These are phyloP conservation scores for Tiaroga cobitis DNA, from an alignment of 2,797 vertebrate species.

Conservation along the genomic window DNA sequence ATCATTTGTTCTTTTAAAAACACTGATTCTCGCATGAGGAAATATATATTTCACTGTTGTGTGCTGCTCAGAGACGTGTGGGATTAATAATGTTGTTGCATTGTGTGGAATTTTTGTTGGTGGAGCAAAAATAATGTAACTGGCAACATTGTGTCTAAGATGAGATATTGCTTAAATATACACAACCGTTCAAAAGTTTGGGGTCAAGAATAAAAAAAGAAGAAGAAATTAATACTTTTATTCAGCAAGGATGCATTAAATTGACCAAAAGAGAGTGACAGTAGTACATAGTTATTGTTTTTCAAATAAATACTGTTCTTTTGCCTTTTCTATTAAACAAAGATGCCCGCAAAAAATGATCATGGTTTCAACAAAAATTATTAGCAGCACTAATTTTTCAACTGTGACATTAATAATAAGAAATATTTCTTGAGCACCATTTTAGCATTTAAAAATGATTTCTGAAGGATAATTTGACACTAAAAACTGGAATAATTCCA, in stretches of 20 bases:
- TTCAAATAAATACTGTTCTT: background rate
- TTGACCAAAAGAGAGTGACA: background rate
- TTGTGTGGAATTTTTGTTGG: background rate
- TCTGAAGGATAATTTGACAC: background rate
- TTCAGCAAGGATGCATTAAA: background rate
- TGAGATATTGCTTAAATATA: background rate
- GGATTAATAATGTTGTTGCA: background rate
- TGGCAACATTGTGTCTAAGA: background rate
- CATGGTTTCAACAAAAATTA: background rate
- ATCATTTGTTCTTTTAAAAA: background rate
- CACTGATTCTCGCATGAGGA: background rate
- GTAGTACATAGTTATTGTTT: background rate
- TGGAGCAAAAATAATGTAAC: background rate
- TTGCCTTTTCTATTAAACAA: background rate
- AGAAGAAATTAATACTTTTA: background rate
- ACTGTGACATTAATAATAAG: background rate
- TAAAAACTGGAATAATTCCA: background rate
- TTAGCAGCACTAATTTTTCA: too few species aligned
- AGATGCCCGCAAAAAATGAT: accelerated
- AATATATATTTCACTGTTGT: background rate
- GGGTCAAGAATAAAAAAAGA: background rate
- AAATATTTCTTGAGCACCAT: background rate
- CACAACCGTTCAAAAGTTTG: background rate
- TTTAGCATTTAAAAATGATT: background rate
- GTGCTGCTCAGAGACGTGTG: background rate